Conservation (phyloP, 2,113 vertebrate genomes). For the Hypanus sabinus region DNA sequence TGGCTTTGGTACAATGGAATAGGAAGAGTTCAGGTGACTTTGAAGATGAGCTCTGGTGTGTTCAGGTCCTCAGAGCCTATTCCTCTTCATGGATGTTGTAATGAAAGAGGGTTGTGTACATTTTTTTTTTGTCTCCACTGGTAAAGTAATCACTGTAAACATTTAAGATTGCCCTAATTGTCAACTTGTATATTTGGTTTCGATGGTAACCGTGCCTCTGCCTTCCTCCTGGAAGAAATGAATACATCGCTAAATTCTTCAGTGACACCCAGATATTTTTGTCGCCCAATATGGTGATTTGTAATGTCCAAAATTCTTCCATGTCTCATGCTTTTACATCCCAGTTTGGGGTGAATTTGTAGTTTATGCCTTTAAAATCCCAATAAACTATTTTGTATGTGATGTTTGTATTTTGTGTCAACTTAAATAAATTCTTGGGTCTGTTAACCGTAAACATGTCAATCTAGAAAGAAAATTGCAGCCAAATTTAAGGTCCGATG, state of each 20-base stretch:
- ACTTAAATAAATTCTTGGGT: background rate
- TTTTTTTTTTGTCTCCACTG: slow-evolving; percentile 12
- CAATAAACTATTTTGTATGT: slow-evolving; percentile 44
- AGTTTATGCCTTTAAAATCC: slow-evolving; percentile 39
- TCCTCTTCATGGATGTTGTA: background rate
- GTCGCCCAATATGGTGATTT: slow-evolving; percentile 34
- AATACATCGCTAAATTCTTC: slow-evolving; percentile 40
- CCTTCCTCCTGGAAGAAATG: slow-evolving; percentile 37
- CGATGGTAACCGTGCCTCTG: background rate
- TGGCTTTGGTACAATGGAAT: background rate
- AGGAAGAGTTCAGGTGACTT: background rate
- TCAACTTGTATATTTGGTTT: slow-evolving; percentile 31
- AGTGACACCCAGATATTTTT: slow-evolving; percentile 45
- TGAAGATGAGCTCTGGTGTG: background rate
- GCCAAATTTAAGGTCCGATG: background rate
- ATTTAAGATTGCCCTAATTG: slow-evolving; percentile 14
- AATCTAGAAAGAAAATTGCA: background rate
- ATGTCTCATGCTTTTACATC: slow-evolving; percentile 28
- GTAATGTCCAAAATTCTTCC: slow-evolving; percentile 30
- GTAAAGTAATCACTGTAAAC: slow-evolving; percentile 22
- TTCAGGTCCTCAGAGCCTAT: background rate
- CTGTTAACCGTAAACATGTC: too few species aligned
- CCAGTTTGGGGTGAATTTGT: slow-evolving; percentile 33
- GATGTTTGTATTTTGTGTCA: slow-evolving; percentile 12
- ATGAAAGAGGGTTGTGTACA: slow-evolving; percentile 28